Conservation (phyloP, 2,113 vertebrate species). For the Megalops atlanticus region DNA sequence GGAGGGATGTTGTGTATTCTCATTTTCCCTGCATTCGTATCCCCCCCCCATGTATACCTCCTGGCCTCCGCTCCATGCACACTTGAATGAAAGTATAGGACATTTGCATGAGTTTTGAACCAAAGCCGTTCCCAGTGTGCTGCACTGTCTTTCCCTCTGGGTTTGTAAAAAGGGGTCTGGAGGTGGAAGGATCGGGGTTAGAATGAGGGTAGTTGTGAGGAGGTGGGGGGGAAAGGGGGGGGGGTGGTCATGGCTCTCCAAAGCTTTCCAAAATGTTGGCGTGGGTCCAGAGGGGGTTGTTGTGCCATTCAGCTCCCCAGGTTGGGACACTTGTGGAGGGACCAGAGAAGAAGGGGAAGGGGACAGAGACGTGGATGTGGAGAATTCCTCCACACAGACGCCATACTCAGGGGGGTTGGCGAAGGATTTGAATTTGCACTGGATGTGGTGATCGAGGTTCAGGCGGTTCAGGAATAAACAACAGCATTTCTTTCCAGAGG, state of each 20-base stretch:
- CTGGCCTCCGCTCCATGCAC: background rate
- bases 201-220: background rate
- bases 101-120: slow-evolving; percentile 9
- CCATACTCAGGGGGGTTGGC: background rate
- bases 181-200: background rate
- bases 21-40: background rate
- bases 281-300: background rate
- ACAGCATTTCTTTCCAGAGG: background rate
- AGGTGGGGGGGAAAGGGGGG: background rate
- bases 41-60: background rate
- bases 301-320: background rate
- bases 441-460: background rate
- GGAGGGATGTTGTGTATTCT: slow-evolving; percentile 2
- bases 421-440: background rate
- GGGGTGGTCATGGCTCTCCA: background rate
- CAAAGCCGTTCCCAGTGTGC: background rate
- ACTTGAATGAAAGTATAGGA: background rate
- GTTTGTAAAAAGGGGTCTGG: slow-evolving; percentile 25
- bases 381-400: background rate
- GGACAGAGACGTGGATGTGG: background rate
- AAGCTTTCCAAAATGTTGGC: background rate
- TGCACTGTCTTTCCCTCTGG: slow-evolving; percentile 2
- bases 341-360: background rate
- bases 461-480: background rate
- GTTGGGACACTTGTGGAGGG: background rate